Percentiles rank a stretch among this genome's conserved stretches.
These are phyloP conservation scores for Athene noctua DNA, from an alignment of 2,113 vertebrate species.

Conservation along the genomic window DNA sequence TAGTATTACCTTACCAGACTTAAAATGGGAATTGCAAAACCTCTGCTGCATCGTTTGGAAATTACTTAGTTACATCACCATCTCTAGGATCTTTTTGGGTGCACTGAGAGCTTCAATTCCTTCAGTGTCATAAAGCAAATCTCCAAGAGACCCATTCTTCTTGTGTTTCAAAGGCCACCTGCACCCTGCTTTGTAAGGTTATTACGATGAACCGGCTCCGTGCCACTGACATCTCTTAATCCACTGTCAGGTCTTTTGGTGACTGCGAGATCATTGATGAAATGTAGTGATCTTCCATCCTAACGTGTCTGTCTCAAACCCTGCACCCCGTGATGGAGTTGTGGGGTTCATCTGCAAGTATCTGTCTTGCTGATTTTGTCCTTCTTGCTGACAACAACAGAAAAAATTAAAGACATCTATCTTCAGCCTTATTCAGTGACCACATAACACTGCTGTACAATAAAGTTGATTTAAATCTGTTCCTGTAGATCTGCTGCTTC, in stretches of 20 bases:
- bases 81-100: neutral
- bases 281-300: neutral
- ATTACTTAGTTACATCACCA: neutral
- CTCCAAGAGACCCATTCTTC: neutral
- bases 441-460: neutral
- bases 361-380: neutral
- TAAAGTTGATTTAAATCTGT: slow-evolving; percentile 29
- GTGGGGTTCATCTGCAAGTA: neutral
- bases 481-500: neutral
- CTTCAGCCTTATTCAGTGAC: neutral
- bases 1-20: neutral
- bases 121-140: neutral
- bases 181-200: neutral
- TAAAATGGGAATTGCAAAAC: neutral
- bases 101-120: neutral
- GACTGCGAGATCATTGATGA: neutral
- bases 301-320: rapidly evolving
- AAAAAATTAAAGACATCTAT: slow-evolving; percentile 26
- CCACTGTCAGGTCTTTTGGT: neutral
- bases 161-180: neutral
- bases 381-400: neutral
- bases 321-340: neutral
- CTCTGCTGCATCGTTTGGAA: neutral
- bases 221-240: neutral
- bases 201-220: neutral